A percentile compares a stretch with the other conserved stretches of the same genome.
Conservation (phyloP, 2,888 invertebrate species). For the Chelonus formosanus region DNA sequence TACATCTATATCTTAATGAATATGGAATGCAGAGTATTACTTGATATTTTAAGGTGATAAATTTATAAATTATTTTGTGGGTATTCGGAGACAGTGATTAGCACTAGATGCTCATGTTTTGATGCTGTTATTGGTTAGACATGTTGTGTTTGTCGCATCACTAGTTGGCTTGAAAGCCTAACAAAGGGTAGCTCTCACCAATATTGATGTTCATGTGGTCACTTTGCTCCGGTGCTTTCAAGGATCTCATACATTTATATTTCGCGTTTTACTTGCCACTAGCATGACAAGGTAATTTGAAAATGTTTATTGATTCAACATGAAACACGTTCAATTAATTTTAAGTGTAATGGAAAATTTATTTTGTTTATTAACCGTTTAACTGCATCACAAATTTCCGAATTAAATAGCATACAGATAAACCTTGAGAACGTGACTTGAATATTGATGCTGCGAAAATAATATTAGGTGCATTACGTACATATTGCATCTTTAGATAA, state of each 20-base stretch:
- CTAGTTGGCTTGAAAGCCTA: slow-evolving; percentile 35
- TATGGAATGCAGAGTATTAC: too few relatives aligned
- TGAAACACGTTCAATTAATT: slow-evolving; percentile 9
- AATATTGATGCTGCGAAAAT: slow-evolving; percentile 29
- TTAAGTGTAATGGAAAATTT: slow-evolving; percentile 3
- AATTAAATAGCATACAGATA: slow-evolving; percentile 17
- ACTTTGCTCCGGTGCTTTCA: slow-evolving; percentile 23
- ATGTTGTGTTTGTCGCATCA: slow-evolving; percentile 26
- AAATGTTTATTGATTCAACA: neutral
- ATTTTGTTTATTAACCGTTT: slow-evolving; percentile 2
- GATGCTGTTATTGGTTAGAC: neutral
- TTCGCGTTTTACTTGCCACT: slow-evolving; percentile 1
- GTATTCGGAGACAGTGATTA: too few relatives aligned
- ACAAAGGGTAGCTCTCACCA: slow-evolving; percentile 40
- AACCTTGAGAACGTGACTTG: slow-evolving; percentile 31
- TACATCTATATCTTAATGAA: too few relatives aligned
- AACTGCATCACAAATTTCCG: slow-evolving; percentile 13
- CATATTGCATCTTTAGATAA: slow-evolving; percentile 6
- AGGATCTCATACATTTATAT: slow-evolving; percentile 29
- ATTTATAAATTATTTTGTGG: too few relatives aligned
- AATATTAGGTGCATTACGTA: slow-evolving; percentile 5
- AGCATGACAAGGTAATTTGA: neutral
- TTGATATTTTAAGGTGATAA: too few relatives aligned
- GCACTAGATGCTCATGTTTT: too few relatives aligned
- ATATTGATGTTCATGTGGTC: slow-evolving; percentile 44